Evolutionary conservation across 2,888 invertebrate species (phyloP), one percentile per base, ranked within the genome.

Genomic region (Drosophila meridiana): DNA sequence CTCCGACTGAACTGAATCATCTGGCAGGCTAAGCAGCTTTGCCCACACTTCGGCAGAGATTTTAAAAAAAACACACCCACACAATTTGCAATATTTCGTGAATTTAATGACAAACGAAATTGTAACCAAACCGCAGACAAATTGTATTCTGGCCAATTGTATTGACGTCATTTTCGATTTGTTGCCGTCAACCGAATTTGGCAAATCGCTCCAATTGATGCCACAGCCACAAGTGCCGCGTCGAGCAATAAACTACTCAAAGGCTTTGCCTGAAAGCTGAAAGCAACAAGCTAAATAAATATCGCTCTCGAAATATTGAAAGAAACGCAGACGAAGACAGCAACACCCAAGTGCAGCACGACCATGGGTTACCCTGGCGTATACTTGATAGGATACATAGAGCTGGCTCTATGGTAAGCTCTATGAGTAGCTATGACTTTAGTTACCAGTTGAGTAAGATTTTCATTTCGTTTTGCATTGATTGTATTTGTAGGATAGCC

Each of bases 211-310:
- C 62, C 60, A 74, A 66, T 69, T 73, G 73, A 78, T 63, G 69
- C 74, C 62, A 65, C 68, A 73, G 69, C 78, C 75, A 40, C 70
- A 62, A 60, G 60, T 61, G 74, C 60, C 48, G 43, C 43, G 57
- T 40, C 74, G 52, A 56, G 74, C 76, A 66, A 78, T 78, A 66
- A 81, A 82, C 69, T 75, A 76, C 69, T 76, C 79, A 64, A 78
- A 82, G 76, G 68, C 63, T 75, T 69, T 69, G 55, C 45, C 75
- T 40, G 43, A 69, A 38, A n/a, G 32, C 50, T 30, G 48, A 68
- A 40, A 78, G 78, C 69, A 67, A 85, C 80, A 70, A 69, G 83
- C 87, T 81, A 81, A 87, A 87, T 83, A 83, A 82, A 82, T 83
- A 86, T 80, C 71, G 45, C 80, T 68, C 71, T 69, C 53, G 47